phyloP scores from a whole-genome alignment of 2,113 vertebrate genomes.

The Crocuta crocuta region DNA sequence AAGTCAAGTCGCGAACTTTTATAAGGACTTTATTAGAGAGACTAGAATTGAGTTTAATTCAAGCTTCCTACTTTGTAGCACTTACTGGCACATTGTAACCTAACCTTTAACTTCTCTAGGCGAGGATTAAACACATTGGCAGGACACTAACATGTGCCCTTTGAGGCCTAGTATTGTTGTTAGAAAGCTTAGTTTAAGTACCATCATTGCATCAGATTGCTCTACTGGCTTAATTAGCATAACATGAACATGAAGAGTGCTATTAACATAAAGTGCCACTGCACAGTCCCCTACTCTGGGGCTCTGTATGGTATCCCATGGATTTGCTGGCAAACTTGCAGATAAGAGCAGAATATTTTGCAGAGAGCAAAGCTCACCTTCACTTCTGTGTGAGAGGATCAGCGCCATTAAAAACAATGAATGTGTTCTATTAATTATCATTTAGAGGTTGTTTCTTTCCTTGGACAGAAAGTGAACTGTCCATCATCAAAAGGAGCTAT shows the following conservation, averaged over 20 bases:
- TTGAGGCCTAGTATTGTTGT: constrained; percentile 56
- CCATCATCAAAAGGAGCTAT: background rate
- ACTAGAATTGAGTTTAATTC: constrained; percentile 7
- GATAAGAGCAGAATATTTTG: constrained; percentile 38
- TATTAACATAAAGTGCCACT: constrained; percentile 58
- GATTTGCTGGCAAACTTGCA: constrained; percentile 14
- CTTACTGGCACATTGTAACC: constrained; percentile 42
- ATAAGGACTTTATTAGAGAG: background rate
- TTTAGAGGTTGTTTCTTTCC: constrained; percentile 61
- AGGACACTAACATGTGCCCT: constrained; percentile 59
- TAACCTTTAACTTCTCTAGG: constrained; percentile 66
- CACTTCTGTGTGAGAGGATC: constrained; percentile 57
- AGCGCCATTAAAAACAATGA: constrained; percentile 61
- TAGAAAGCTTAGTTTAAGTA: constrained; percentile 71
- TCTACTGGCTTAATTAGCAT: constrained; percentile 74
- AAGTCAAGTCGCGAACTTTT: constrained; percentile 43
- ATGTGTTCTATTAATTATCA: constrained; percentile 64
- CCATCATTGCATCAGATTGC: constrained; percentile 59
- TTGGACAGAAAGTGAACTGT: constrained; percentile 56
- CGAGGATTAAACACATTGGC: constrained; percentile 46
- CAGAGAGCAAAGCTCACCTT: constrained; percentile 41
- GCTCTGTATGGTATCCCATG: background rate
- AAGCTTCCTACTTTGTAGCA: constrained; percentile 42
- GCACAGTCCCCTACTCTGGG: background rate
- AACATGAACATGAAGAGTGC: constrained; percentile 68